Evolutionary conservation across 1,140 invertebrate genomes (phyloP).

Genomic region (Drosophila carrolli): DNA sequence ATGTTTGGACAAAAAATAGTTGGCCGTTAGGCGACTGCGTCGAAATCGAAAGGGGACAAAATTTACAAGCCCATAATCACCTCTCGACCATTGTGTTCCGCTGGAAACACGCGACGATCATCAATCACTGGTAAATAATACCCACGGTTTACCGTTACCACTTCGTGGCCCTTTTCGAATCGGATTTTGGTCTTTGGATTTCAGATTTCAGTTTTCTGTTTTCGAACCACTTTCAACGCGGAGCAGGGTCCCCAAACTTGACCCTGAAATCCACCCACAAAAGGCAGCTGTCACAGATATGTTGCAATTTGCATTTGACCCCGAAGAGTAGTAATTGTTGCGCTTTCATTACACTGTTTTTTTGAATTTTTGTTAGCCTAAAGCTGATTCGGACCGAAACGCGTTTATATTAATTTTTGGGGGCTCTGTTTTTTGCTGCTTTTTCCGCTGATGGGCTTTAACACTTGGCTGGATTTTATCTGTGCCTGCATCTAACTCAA

Average conservation of each 20-base stretch:
- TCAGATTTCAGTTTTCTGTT: background rate
- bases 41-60: constrained; percentile 73
- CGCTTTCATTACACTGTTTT: constrained; percentile 63
- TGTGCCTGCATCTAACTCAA: constrained; percentile 46
- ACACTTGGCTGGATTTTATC: constrained; percentile 61
- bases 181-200: background rate
- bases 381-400: constrained; percentile 51
- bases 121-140: constrained; percentile 54
- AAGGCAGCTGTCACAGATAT: constrained; percentile 31
- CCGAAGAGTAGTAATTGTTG: constrained; percentile 55
- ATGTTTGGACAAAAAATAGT: constrained; percentile 52
- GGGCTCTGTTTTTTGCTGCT: constrained; percentile 6
- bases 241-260: constrained; percentile 62
- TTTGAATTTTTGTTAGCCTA: background rate
- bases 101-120: constrained; percentile 71
- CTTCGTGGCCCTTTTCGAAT: constrained; percentile 28
- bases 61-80: constrained; percentile 64
- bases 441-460: constrained; percentile 43
- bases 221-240: constrained; percentile 19
- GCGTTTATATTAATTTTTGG: constrained; percentile 46
- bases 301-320: constrained; percentile 80
- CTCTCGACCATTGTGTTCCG: constrained; percentile 23
- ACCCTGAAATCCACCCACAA: constrained; percentile 71
- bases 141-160: constrained; percentile 45
- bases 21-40: constrained; percentile 51